A percentile compares a stretch with the other conserved stretches of the same genome.
These are phyloP conservation scores for Bombus superbus DNA, from an alignment of 1,140 invertebrate species.

Conservation along the genomic window DNA sequence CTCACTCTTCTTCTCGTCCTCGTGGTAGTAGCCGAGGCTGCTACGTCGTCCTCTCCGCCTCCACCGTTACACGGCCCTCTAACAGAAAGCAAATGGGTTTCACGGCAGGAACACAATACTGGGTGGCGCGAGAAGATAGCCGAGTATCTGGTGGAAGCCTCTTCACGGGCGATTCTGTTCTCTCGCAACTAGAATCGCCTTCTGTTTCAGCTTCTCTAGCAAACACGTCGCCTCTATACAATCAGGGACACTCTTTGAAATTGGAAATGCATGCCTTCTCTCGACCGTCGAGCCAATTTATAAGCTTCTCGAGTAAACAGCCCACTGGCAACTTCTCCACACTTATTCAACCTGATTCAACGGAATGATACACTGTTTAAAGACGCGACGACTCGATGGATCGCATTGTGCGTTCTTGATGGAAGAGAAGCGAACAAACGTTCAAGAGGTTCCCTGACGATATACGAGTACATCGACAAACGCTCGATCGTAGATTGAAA, in stretches of 20 bases:
- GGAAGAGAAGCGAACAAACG: too few relatives aligned
- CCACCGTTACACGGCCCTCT: conserved; percentile 26
- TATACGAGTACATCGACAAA: not conserved
- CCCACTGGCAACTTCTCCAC: not conserved
- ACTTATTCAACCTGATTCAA: not conserved
- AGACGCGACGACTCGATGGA: not conserved
- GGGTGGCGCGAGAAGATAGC: conserved; percentile 24
- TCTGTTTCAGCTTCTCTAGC: conserved; percentile 9
- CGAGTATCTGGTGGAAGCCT: conserved; percentile 9
- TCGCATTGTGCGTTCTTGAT: not conserved
- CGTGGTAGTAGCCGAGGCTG: not conserved
- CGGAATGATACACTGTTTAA: not conserved
- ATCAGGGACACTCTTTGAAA: conserved; percentile 31
- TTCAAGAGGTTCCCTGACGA: not conserved
- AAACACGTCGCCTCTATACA: not conserved
- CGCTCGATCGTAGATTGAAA: too few relatives aligned
- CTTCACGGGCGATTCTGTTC: not conserved
- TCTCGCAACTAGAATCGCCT: conserved; percentile 24
- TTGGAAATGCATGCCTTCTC: conserved; percentile 5
- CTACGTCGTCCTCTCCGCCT: not conserved
- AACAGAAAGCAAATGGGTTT: conserved; percentile 58
- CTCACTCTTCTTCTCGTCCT: conserved; percentile 3
- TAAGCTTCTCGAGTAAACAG: not conserved
- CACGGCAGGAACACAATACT: conserved; percentile 28
- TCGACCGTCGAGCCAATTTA: not conserved